A percentile compares a stretch with the other conserved stretches of the same genome.
phyloP scores from a whole-genome alignment of 2,888 invertebrate species.

The Torymus auratus region DNA sequence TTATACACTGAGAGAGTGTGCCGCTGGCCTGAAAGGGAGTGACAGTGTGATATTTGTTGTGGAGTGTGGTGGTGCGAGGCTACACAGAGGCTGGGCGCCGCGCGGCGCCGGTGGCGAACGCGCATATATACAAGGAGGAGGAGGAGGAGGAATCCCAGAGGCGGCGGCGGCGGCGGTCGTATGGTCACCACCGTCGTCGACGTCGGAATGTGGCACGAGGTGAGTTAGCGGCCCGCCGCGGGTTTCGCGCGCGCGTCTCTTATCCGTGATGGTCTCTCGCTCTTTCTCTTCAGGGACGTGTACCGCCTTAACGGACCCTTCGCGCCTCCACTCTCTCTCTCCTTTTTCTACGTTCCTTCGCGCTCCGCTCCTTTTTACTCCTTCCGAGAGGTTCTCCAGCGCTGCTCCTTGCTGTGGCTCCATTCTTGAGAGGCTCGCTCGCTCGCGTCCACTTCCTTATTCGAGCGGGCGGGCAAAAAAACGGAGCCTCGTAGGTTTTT shows the following conservation, averaged over 20 bases:
- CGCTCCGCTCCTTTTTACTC: neutral
- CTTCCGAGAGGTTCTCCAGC: neutral
- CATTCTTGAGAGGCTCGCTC: too few relatives aligned
- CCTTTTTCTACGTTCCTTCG: conserved; percentile 9
- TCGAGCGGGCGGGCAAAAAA: conserved; percentile 17
- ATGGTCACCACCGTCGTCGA: conserved; percentile 52
- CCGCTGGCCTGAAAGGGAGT: too few relatives aligned
- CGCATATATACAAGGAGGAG: too few relatives aligned
- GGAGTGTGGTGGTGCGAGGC: too few relatives aligned
- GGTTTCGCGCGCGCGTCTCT: conserved; percentile 35
- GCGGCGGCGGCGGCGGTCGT: too few relatives aligned
- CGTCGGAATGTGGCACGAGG: conserved; percentile 76
- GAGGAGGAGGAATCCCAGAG: too few relatives aligned
- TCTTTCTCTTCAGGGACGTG: conserved; percentile 30
- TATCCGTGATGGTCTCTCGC: neutral
- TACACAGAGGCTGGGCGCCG: too few relatives aligned
- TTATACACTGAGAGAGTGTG: too few relatives aligned
- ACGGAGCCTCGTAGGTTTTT: neutral
- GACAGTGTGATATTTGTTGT: too few relatives aligned
- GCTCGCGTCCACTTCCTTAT: conserved; percentile 8
- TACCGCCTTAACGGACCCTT: conserved; percentile 23
- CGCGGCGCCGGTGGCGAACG: too few relatives aligned
- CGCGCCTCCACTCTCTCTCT: neutral
- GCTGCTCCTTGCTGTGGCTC: too few relatives aligned
- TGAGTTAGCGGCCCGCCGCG: conserved; percentile 64